A percentile compares a stretch with the other conserved stretches of the same genome.
Conservation (phyloP, 2,888 invertebrate species). For the Drosophila differens region DNA sequence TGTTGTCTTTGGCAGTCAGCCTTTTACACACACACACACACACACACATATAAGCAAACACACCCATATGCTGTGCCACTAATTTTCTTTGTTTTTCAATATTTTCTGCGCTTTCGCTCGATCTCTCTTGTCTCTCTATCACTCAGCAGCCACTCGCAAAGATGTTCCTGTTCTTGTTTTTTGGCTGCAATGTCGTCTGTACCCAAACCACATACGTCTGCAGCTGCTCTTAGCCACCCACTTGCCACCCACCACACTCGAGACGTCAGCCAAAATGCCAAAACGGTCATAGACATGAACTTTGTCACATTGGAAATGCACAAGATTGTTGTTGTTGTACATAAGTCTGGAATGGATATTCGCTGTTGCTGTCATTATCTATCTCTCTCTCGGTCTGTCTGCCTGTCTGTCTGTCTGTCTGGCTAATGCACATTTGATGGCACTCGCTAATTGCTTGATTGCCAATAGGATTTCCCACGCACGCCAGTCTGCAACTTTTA, state of each 20-base stretch:
- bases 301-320: slow-evolving; percentile 65
- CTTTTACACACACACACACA: slow-evolving; percentile 49
- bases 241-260: neutral
- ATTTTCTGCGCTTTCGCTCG: slow-evolving; percentile 57
- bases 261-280: slow-evolving; percentile 43
- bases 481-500: slow-evolving; percentile 24
- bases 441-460: slow-evolving; percentile 78
- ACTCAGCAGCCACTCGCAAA: slow-evolving; percentile 24
- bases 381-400: neutral
- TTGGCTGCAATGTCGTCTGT: slow-evolving; percentile 42
- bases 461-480: slow-evolving; percentile 69
- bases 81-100: slow-evolving; percentile 81
- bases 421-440: slow-evolving; percentile 78
- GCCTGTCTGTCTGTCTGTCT: slow-evolving; percentile 34
- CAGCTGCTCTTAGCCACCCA: slow-evolving; percentile 6
- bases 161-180: slow-evolving; percentile 47
- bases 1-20: slow-evolving; percentile 68
- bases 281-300: slow-evolving; percentile 70
- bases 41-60: slow-evolving; percentile 19
- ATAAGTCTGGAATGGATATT: slow-evolving; percentile 29
- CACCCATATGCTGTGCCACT: slow-evolving; percentile 55
- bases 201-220: slow-evolving; percentile 22
- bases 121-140: slow-evolving; percentile 27
- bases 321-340: slow-evolving; percentile 20
- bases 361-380: slow-evolving; percentile 20